Percentiles rank a stretch among this genome's conserved stretches.
Conservation (phyloP, 35 echinoderm and acorn worm genomes). For the Ptychodera flava region DNA sequence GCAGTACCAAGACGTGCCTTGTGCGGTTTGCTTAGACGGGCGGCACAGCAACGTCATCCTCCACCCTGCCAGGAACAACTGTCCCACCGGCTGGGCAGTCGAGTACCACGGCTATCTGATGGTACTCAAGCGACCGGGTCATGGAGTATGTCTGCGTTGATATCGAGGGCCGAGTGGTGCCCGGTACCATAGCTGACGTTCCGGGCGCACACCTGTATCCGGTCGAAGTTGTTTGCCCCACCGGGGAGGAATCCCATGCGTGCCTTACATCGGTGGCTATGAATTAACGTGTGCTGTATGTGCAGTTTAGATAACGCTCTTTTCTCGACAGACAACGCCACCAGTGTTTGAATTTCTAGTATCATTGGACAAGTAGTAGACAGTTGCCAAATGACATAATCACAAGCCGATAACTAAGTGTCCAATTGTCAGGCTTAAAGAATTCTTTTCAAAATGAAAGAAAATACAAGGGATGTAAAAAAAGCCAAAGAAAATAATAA, state of each 20-base stretch:
- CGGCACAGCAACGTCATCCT: conserved; percentile 5
- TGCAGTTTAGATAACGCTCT: no score
- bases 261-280: conserved; percentile 24
- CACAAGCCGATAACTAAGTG: no score
- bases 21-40: conserved; percentile 35
- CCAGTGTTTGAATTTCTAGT: no score
- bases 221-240: conserved; percentile 13
- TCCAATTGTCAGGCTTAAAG: no score
- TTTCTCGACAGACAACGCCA: no score
- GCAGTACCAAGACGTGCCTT: conserved; percentile 28
- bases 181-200: conserved; percentile 14
- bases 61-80: conserved; percentile 23
- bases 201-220: conserved; percentile 26
- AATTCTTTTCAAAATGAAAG: no score
- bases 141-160: conserved; percentile 35
- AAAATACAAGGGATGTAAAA: no score
- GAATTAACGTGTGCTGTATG: conserved; percentile 45
- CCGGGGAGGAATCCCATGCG: conserved; percentile 28
- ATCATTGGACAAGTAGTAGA: no score
- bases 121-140: background rate
- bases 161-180: conserved; percentile 15
- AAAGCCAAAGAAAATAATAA: no score
- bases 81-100: conserved; percentile 15
- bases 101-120: conserved; percentile 43
- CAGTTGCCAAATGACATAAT: no score